Percentiles rank a stretch among this genome's conserved stretches.
phyloP scores from a whole-genome alignment of 2,797 vertebrate species.

The Sardinella longiceps region DNA sequence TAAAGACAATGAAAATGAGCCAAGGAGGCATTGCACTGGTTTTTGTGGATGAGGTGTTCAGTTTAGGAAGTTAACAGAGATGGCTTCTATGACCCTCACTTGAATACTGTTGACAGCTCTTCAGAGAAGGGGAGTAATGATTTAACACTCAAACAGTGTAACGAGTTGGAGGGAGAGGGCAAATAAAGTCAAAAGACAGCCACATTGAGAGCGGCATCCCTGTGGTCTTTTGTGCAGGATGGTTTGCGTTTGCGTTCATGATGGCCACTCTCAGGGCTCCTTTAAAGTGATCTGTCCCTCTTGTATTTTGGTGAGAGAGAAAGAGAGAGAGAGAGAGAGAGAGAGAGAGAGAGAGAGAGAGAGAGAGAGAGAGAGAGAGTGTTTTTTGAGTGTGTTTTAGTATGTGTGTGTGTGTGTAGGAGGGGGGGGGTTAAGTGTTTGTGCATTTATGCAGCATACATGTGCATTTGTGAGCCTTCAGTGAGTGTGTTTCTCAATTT shows the following conservation, averaged over 20 bases:
- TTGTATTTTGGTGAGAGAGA: slow-evolving; percentile 5
- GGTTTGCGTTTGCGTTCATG: slow-evolving; percentile 73
- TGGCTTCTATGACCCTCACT: slow-evolving; percentile 41
- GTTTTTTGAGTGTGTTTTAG: not conserved
- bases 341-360: no score
- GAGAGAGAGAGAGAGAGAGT: no score
- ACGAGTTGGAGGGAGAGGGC: slow-evolving; percentile 62
- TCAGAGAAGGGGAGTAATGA: slow-evolving; percentile 49
- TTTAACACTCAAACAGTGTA: slow-evolving; percentile 28
- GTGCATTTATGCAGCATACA: not conserved
- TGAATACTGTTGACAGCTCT: slow-evolving; percentile 62
- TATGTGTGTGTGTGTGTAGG: not conserved
- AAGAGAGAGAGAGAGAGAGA: no score
- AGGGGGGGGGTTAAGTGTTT: not conserved
- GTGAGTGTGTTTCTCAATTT: not conserved
- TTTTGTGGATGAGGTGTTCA: not conserved
- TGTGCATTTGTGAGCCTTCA: not conserved
- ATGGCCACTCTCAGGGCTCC: slow-evolving; percentile 53
- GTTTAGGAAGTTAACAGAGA: slow-evolving; percentile 31
- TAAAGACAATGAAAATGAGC: slow-evolving; percentile 37
- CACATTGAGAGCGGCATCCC: slow-evolving; percentile 61
- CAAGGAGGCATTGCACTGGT: slow-evolving; percentile 43
- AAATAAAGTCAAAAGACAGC: slow-evolving; percentile 65
- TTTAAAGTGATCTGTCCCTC: slow-evolving; percentile 11
- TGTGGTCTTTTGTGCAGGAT: slow-evolving; percentile 70